Conservation (phyloP, 1,140 invertebrate genomes). For the Camponotus floridanus region DNA sequence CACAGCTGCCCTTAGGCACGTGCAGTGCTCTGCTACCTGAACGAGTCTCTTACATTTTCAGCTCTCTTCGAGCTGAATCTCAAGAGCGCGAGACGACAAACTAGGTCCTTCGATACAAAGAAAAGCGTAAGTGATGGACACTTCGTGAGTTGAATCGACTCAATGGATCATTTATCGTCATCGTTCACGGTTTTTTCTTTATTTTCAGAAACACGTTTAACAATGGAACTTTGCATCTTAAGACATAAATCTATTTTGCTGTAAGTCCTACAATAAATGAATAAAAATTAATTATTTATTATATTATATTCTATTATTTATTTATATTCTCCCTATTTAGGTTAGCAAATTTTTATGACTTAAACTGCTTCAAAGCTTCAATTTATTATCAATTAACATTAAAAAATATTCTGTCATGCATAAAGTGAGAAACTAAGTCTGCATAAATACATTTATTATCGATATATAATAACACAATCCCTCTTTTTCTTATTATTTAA, state of each 20-base stretch:
- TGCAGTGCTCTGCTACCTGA: conserved; percentile 69
- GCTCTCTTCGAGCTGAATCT: conserved; percentile 21
- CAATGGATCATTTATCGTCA: neutral
- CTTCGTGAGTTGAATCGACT: neutral
- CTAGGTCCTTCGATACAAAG: conserved; percentile 29
- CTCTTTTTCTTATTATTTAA: too few relatives aligned
- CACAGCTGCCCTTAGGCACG: conserved; percentile 77
- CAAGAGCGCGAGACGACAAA: neutral
- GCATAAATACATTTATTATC: too few relatives aligned
- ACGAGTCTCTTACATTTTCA: conserved; percentile 50
- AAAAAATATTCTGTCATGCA: neutral
- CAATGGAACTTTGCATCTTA: neutral
- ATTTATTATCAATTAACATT: neutral
- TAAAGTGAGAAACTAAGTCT: too few relatives aligned
- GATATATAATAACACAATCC: too few relatives aligned
- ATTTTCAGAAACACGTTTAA: neutral
- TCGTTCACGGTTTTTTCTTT: neutral
- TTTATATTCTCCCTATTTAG: neutral
- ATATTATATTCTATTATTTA: too few relatives aligned
- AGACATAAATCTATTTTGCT: neutral
- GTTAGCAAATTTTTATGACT: neutral
- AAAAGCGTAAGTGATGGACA: conserved; percentile 18
- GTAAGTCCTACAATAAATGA: neutral
- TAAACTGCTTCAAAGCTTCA: neutral
- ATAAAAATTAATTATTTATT: neutral